A percentile compares a stretch with the other conserved stretches of the same genome.
phyloP scores from a whole-genome alignment of 2,113 vertebrate genomes.

The Daphoenositta chrysoptera region DNA sequence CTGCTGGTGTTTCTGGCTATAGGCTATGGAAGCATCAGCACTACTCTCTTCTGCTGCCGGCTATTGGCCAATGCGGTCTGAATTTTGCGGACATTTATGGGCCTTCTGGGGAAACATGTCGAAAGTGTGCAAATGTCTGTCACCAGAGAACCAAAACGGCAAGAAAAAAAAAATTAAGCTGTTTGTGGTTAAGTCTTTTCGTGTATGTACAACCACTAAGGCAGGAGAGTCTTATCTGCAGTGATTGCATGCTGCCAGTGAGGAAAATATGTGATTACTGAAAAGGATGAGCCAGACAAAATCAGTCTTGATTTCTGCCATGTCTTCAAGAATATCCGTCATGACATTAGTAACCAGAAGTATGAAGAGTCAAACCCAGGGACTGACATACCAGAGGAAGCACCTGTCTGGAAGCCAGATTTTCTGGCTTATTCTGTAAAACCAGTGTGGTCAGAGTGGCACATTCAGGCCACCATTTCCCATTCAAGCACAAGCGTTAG shows the following conservation, averaged over 20 bases:
- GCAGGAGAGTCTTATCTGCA: background rate
- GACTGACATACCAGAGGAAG: background rate
- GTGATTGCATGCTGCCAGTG: background rate
- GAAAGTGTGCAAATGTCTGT: background rate
- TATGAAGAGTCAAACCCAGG: background rate
- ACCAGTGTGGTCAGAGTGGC: fast-evolving
- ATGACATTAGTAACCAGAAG: background rate
- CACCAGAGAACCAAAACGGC: background rate
- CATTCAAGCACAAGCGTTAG: background rate
- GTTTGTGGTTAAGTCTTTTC: background rate
- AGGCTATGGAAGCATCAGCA: background rate
- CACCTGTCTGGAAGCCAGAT: background rate
- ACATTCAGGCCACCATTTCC: background rate
- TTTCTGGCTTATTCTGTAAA: background rate
- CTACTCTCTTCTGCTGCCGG: background rate
- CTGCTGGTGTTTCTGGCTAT: background rate
- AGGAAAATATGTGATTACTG: background rate
- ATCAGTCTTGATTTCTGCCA: background rate
- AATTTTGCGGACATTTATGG: background rate
- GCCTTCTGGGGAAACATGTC: background rate
- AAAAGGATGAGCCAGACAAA: background rate
- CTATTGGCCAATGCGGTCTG: background rate
- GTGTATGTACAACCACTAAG: background rate
- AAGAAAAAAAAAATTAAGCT: background rate
- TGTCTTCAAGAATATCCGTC: background rate